Base-by-base conservation (phyloP, 1,140 invertebrate species). In the Drosophila baimaii region DNA sequence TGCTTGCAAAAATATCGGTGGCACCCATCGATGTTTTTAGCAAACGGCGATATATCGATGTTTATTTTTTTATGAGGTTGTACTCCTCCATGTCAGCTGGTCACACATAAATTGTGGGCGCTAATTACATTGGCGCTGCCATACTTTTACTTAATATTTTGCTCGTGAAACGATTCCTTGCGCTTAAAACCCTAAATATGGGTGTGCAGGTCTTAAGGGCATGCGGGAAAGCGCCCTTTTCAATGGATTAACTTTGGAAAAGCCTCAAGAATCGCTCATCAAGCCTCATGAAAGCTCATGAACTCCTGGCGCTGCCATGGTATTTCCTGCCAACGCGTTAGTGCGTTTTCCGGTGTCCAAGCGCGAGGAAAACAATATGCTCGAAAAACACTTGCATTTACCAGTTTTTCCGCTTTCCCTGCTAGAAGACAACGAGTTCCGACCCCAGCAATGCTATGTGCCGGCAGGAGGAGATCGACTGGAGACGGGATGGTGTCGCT, bases 401-500 rank as follows among this genome's bases (percentile, higher is more conserved):
- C 65, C 46, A 15, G 35, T 61, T 44, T 70, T 83, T 58, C 79
- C 84, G 19, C 41, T 89, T 3, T 46, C 59, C 21, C 43, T 84
- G 58, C 31, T 88, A 23, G 71, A 74, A 15, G 75, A 77, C 19
- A 59, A 51, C 21, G 66, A 86, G 13, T 12, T 41, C 0, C 52
- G 68, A 29, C 35, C 46, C 0, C 83, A 88, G 19, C 61, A 41
- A 1, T 88, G 83, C 39, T 80, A 39, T 54, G n/a, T 88, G 25
- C 77, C 82, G 8, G 23, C 19, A 2, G 27, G 7, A 1, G 13
- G 27, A 15, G 25, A 29, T 6, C 10, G 8, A 8, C 8, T 25
- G 9, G 13, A 17, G 3, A 10, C 51, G 1, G 62, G 54, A 7
- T 91, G 83, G 86, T 63, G 51, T 13, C 89, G 77, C 47, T 90